Base-by-base conservation (phyloP, 2,797 vertebrate genomes). In the Enteromius paludinosus region DNA sequence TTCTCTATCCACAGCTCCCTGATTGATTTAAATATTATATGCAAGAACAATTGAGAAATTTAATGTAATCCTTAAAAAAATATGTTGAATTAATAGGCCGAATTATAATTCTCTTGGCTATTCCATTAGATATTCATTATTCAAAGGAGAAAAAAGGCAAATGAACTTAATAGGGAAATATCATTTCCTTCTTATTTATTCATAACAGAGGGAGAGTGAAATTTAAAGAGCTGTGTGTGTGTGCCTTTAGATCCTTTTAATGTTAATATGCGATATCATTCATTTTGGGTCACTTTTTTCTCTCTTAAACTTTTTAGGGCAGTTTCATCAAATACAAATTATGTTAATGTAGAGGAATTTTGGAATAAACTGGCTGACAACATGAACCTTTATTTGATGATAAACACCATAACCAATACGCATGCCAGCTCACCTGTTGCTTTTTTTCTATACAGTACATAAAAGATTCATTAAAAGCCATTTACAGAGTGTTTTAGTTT, bases 81-180 rank as follows among this genome's bases (percentile, higher is more conserved):
- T 87, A 62, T 88, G 86, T 83, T 87, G 78, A 87, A 87, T 90
- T 87, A 88, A 82, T 86, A 88, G 66, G 87, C 64, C 49, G 84
- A 82, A 82, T 87, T 80, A 87, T 84, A 85, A 84, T 79, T 84
- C 88, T 89, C 64, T 66, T 85, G 62, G 69, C 82, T 89, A 88
- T 89, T 86, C 82, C 68, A 76, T 83, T 77, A 89, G 84, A 87
- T 73, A 88, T 87, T 86, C 84, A 89, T 88, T 90, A 90, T 88
- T 88, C 86, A 89, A 83, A 86, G 43, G 69, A 68, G 56, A 83
- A 86, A 85, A 86, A 84, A 87, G 81, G 81, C 65, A 89, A 89
- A 89, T 77, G 47, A 86, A 87, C 65, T 79, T 86, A 85, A 89
- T 87, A 85, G 87, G 81, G 75, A 89, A 85, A 85, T 87, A 86